phyloP scores from a whole-genome alignment of 2,888 invertebrate species.

The Trachelus iudaicus region DNA sequence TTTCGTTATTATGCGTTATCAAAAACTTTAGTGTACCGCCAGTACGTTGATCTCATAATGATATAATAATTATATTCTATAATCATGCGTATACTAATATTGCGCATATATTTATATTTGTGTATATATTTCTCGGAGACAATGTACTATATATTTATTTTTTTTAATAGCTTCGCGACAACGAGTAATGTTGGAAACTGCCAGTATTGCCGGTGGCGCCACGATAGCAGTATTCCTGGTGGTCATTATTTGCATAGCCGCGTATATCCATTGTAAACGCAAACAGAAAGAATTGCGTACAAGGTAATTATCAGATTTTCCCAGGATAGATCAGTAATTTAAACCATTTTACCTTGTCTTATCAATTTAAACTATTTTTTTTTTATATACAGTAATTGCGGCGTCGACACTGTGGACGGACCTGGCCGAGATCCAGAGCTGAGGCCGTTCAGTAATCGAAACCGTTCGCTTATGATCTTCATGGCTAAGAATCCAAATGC shows the following conservation, averaged over 20 bases:
- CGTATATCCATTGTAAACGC: slow-evolving; percentile 65
- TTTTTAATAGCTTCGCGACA: slow-evolving; percentile 74
- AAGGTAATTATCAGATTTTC: slow-evolving; percentile 48
- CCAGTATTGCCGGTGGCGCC: slow-evolving; percentile 88
- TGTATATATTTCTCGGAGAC: neutral
- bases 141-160: neutral
- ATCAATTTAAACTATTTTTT: neutral
- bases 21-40: neutral
- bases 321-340: neutral
- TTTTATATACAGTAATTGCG: slow-evolving; percentile 48
- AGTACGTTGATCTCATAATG: neutral
- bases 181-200: slow-evolving; percentile 87
- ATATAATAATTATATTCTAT: neutral
- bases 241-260: slow-evolving; percentile 64
- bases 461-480: slow-evolving; percentile 62
- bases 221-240: slow-evolving; percentile 68
- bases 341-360: neutral
- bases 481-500: slow-evolving; percentile 63
- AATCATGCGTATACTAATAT: neutral
- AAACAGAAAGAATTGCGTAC: slow-evolving; percentile 64
- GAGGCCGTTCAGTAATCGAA: slow-evolving; percentile 64
- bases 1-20: neutral
- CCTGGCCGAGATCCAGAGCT: slow-evolving; percentile 63
- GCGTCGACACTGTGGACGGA: slow-evolving; percentile 62
- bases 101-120: neutral